Evolutionary conservation across 2,113 vertebrate species (phyloP).

Genomic region (Gracilinanus agilis): DNA sequence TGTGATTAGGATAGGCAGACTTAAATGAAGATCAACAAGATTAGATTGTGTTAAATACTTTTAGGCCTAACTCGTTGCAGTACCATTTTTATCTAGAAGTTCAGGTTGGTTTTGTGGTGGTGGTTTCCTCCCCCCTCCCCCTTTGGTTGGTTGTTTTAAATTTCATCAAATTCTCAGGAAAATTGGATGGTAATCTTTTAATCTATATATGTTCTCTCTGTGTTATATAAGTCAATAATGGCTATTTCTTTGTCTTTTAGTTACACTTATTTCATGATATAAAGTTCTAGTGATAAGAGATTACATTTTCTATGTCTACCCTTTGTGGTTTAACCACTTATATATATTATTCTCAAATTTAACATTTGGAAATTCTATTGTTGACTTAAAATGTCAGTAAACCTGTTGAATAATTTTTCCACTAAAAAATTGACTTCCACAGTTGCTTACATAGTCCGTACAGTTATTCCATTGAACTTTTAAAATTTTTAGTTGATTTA

Average conservation of each 20-base stretch:
- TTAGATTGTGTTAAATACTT: background rate
- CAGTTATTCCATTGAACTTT: background rate
- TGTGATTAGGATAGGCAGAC: background rate
- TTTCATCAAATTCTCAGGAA: background rate
- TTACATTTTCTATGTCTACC: background rate
- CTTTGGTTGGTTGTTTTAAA: background rate
- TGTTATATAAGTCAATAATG: background rate
- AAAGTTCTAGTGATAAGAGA: background rate
- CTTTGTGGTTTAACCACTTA: background rate
- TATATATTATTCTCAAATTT: background rate
- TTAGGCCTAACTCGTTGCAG: background rate
- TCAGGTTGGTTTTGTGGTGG: background rate
- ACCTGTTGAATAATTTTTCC: background rate
- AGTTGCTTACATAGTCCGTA: background rate
- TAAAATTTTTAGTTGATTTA: conserved; percentile 21
- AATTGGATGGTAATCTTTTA: background rate
- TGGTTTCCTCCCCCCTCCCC: too few relatives aligned
- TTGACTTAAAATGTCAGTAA: background rate
- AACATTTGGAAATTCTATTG: background rate
- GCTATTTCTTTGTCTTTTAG: background rate
- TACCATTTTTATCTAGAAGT: background rate
- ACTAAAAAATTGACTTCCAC: background rate
- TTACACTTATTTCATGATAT: background rate
- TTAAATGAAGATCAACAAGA: background rate
- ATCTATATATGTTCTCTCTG: background rate